Evolutionary conservation across 2,797 vertebrate genomes (phyloP), one percentile per base, ranked within the genome.

Genomic region (Tapirus indicus): DNA sequence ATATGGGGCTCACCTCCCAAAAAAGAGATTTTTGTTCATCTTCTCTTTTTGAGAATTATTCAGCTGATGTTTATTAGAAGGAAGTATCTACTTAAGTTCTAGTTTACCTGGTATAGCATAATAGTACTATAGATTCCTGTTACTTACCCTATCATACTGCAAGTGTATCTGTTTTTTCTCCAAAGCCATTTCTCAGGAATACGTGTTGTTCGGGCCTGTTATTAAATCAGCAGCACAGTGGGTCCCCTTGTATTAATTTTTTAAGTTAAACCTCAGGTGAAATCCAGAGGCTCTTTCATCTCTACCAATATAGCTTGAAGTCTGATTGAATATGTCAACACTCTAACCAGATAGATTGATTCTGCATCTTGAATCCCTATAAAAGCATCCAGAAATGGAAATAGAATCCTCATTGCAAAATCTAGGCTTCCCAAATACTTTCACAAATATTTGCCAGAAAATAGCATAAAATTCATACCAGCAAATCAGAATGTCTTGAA

Each of bases 391-490:
- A 93, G 71, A 98, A 21, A 71, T 71, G 93, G 94, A 98, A 97
- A 97, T 94, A 44, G 95, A 98, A 98, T 96, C 88, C 79, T 97
- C 92, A 96, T 75, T 60, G 44, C 21, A 94, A 94, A 97, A 91
- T 96, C 69, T 91, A 98, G 87, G 69, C 86, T 97, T 98, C 91
- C 68, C 69, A 62, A 97, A 95, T 66, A 95, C 77, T 96, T 97
- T 95, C 94, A 97, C 88, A 95, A 75, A 85, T 97, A 97, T 97
- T 98, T 97, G 71, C 95, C 90, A 96, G 94, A 97, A 93, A 71
- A 91, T 92, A 97, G 88, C 69, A 96, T 96, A 96, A 94, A 87
- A 97, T 95, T 93, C 90, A 97, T 80, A 98, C 58, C 94, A 97
- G 78, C 0, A 58, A 97, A 77, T 93, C 92, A 52, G 5, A 79